These are phyloP conservation scores for Drosophila ohnishii DNA, from an alignment of 1,140 invertebrate species.

Conservation along the genomic window DNA sequence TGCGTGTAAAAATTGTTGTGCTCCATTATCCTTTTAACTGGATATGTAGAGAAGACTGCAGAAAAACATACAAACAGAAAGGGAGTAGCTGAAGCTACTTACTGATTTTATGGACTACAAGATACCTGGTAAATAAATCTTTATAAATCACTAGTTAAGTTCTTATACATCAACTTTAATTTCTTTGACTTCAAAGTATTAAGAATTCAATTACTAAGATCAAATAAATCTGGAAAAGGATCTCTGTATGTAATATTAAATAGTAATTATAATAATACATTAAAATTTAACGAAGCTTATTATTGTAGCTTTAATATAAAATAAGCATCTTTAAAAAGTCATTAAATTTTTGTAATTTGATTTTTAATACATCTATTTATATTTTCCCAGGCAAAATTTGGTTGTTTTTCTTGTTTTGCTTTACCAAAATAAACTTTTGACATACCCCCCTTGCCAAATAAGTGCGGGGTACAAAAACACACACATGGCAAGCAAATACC, in stretches of 20 bases:
- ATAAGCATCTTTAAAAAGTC: background rate
- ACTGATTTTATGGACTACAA: background rate
- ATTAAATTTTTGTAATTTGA: background rate
- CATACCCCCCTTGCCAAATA: background rate
- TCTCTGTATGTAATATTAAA: too few species aligned
- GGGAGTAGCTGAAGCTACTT: slow-evolving; percentile 7
- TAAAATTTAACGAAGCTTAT: too few species aligned
- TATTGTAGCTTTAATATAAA: too few species aligned
- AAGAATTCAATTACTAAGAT: too few species aligned
- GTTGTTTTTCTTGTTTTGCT: background rate
- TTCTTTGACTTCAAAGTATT: too few species aligned
- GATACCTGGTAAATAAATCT: background rate
- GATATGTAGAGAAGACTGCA: slow-evolving; percentile 61
- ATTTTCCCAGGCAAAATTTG: background rate
- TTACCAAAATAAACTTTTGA: background rate
- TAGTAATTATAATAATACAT: too few species aligned
- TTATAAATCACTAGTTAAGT: too few species aligned
- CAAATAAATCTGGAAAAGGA: too few species aligned
- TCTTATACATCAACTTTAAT: too few species aligned
- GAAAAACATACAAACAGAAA: slow-evolving; percentile 47
- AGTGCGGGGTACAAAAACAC: slow-evolving; percentile 11
- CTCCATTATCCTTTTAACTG: slow-evolving; percentile 82
- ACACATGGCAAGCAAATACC: slow-evolving; percentile 60
- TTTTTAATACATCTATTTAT: background rate
- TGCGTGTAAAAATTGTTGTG: slow-evolving; percentile 81